Percentiles rank a stretch among this genome's conserved stretches.
These are phyloP conservation scores for Dallia pectoralis DNA, from an alignment of 2,797 vertebrate genomes.

Conservation along the genomic window DNA sequence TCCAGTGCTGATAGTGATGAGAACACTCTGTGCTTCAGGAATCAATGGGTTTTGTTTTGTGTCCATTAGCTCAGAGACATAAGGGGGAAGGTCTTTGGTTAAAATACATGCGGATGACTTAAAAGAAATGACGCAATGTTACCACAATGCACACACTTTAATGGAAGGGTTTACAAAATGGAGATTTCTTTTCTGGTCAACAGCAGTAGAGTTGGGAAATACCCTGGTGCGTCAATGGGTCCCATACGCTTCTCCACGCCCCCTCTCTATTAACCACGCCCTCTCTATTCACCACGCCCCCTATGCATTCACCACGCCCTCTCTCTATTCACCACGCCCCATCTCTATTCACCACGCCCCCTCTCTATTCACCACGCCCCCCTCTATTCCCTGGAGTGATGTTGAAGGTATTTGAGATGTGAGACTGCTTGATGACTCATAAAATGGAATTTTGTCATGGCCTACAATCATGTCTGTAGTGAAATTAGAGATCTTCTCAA, in stretches of 20 bases:
- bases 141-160: not conserved
- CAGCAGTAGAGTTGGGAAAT: too few relatives aligned
- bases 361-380: too few relatives aligned
- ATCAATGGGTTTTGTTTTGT: not conserved
- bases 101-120: not conserved
- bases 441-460: constrained; percentile 63
- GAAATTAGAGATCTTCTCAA: constrained; percentile 42
- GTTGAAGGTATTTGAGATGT: constrained; percentile 31
- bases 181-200: not conserved
- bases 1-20: not conserved
- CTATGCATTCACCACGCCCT: not conserved
- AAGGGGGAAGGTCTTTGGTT: not conserved
- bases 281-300: constrained; percentile 23
- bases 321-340: too few relatives aligned
- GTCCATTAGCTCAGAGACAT: not conserved
- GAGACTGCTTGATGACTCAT: constrained; percentile 68
- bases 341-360: not conserved
- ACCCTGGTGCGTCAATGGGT: too few relatives aligned
- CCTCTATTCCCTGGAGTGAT: constrained; percentile 23
- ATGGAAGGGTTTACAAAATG: not conserved
- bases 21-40: not conserved
- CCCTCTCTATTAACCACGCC: too few relatives aligned
- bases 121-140: not conserved
- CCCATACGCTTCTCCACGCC: not conserved
- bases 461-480: constrained; percentile 49